A percentile compares a stretch with the other conserved stretches of the same genome.
phyloP scores from a whole-genome alignment of 1,140 invertebrate genomes.

The Portunus trituberculatus region DNA sequence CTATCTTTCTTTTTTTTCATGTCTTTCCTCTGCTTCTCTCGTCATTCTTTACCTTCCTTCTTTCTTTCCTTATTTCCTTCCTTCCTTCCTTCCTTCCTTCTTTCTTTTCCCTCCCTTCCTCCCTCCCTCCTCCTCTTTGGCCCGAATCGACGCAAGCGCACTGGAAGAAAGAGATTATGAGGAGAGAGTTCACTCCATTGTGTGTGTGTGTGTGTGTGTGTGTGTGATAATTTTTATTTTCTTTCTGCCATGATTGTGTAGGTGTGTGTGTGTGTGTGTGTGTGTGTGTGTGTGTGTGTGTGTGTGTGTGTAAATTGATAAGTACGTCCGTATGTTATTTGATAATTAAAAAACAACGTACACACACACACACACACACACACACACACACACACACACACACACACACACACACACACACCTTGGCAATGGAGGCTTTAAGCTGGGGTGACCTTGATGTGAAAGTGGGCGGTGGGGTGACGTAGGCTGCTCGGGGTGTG shows the following conservation, averaged over 20 bases:
- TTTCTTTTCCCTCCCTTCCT: background rate
- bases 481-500: background rate
- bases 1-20: too few species aligned
- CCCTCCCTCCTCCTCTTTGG: constrained; percentile 15
- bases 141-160: background rate
- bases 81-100: background rate
- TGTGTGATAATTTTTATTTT: too few species aligned
- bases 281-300: too few species aligned
- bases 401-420: background rate
- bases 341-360: too few species aligned
- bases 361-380: too few species aligned
- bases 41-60: background rate
- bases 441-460: constrained; percentile 9
- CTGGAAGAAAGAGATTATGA: too few species aligned
- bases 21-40: background rate
- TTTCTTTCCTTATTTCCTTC: background rate
- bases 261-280: too few species aligned
- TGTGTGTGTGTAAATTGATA: too few species aligned
- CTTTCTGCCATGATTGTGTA: too few species aligned
- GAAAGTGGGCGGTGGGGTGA: background rate
- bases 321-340: too few species aligned
- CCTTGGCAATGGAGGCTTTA: background rate
- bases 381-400: background rate
- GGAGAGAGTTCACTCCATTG: too few species aligned
- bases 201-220: too few species aligned